phyloP scores from a whole-genome alignment of 2,113 vertebrate genomes.

The Echinops telfairi region DNA sequence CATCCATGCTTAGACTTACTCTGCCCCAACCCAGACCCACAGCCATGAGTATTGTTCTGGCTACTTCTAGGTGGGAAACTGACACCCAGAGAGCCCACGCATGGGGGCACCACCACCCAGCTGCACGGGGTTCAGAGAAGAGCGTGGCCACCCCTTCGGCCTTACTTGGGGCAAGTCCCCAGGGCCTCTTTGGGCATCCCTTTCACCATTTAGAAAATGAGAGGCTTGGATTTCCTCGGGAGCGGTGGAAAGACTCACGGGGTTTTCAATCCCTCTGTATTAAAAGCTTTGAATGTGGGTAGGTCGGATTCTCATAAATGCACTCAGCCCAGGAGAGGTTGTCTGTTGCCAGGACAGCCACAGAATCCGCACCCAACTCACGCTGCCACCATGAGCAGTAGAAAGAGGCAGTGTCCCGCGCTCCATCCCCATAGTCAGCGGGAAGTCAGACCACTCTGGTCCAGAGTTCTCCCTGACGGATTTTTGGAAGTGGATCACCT shows the following conservation, averaged over 20 bases:
- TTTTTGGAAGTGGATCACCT: not conserved
- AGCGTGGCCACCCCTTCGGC: not conserved
- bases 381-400: not conserved
- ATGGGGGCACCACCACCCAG: not conserved
- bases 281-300: not conserved
- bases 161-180: not conserved
- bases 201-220: not conserved
- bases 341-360: not conserved
- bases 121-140: not conserved
- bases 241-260: not conserved
- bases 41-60: accelerated
- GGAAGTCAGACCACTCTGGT: not conserved
- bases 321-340: not conserved
- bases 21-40: not conserved
- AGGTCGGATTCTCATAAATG: not conserved
- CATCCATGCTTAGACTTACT: accelerated
- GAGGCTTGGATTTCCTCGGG: not conserved
- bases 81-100: not conserved
- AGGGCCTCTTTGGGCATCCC: not conserved
- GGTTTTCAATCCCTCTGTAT: not conserved
- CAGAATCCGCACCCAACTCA: not conserved
- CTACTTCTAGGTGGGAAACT: not conserved
- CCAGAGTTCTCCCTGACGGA: not conserved
- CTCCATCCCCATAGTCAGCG: not conserved
- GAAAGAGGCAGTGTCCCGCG: not conserved